These are phyloP conservation scores for Sylvia borin DNA, from an alignment of 2,797 vertebrate species.

Conservation along the genomic window DNA sequence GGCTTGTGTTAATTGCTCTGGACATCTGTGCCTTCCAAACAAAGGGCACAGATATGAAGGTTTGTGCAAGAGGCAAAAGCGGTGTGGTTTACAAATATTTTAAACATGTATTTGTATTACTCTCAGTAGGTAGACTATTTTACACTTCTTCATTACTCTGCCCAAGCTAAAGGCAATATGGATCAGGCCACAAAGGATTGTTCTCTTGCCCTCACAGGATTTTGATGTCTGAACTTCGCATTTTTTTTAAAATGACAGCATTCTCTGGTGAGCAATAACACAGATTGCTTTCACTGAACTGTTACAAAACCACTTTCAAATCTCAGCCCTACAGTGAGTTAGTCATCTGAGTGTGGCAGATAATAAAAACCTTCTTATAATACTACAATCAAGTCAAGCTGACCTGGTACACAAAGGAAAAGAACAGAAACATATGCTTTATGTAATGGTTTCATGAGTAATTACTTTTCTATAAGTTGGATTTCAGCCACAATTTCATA, in stretches of 20 bases:
- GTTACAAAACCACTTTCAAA: neutral
- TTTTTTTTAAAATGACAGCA: constrained; percentile 10
- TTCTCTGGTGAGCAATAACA: neutral
- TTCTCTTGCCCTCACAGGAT: neutral
- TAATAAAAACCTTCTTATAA: neutral
- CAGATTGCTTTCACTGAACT: constrained; percentile 6
- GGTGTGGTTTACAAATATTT: neutral
- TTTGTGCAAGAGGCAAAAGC: neutral
- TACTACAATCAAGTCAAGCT: neutral
- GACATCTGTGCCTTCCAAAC: neutral
- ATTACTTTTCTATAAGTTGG: constrained; percentile 5
- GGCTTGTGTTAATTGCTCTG: neutral
- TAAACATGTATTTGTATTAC: neutral
- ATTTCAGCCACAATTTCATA: constrained; percentile 10
- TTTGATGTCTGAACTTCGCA: neutral
- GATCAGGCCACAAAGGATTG: neutral
- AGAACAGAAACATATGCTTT: constrained; percentile 7
- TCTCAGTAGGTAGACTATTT: neutral
- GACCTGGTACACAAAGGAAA: constrained; percentile 29
- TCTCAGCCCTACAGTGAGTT: neutral
- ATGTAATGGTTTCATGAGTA: constrained; percentile 6
- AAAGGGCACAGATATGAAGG: neutral
- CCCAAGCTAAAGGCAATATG: neutral
- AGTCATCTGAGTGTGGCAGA: neutral
- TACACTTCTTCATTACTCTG: neutral